Base-by-base conservation (phyloP, 2,888 invertebrate species). In the Nasonovia ribisnigri region DNA sequence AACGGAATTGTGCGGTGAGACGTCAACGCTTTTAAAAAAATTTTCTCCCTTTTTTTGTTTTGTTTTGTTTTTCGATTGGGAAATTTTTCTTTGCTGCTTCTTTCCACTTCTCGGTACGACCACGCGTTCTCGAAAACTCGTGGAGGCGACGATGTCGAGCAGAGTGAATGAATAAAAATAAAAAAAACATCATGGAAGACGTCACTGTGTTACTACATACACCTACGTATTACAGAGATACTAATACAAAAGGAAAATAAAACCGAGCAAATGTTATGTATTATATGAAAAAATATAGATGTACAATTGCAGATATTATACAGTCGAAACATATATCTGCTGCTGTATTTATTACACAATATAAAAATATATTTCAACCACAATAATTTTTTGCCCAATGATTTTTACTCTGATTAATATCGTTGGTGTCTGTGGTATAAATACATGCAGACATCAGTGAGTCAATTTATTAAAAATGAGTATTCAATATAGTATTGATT, bases 1-100 rank as follows among this genome's bases (percentile, higher is more conserved):
- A 92, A 88, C 88, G 43, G 67, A 88, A 92, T 57, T 84, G 88
- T 88, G 77, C 88, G 88, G 54, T 84, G 43, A 84, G 67, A 48
- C 67, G 88, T 88, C 46, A 60, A 87, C 51, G 88, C 60, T 67
- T 92, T 87, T 48, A 29, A 43, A 60, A 57, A 57, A 86, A 91
- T 60, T 84, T 90, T 84, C 77, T 26, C 42, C 16, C 77, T 26
- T 51, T 84, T 60, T 60, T 60, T 60, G 46, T 60, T 46, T 43
- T 29, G 26, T 89, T 89, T 60, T 10, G 43, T 90, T 91, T 84
- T 84, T 42, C 10, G 29, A 46, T 46, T n/a, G 86, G 3, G 86
- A 86, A 84, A 43, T 84, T 91, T 77, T 51, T 26, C 54, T n/a
- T 36, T 29, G 11, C 48, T 11, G 24, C 77, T 77, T 16, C 67